Percentiles rank a stretch among this genome's conserved stretches.
Evolutionary conservation across 2,888 invertebrate species (phyloP).

Genomic region (Hyppa rectilinea): DNA sequence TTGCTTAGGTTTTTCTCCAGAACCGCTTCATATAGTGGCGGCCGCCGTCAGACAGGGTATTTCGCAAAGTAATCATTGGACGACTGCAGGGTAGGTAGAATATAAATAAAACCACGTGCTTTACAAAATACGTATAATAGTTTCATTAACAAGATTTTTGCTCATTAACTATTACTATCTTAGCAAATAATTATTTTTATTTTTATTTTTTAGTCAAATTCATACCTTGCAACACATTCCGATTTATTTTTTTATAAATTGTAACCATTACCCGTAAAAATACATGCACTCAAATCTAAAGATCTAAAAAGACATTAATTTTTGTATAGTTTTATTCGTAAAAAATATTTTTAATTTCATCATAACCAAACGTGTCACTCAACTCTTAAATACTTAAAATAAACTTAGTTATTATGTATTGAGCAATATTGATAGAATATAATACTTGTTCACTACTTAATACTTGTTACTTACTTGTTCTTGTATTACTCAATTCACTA

Average conservation of each 20-base stretch:
- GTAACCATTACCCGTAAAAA: conserved; percentile 43
- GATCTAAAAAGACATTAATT: not conserved
- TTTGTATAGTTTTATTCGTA: not conserved
- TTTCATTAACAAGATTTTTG: conserved; percentile 5
- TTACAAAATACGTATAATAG: conserved; percentile 8
- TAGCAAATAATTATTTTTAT: not conserved
- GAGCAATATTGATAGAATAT: conserved; percentile 26
- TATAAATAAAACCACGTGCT: conserved; percentile 13
- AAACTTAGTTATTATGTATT: conserved; percentile 11
- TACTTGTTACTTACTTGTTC: too few relatives aligned
- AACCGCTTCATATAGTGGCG: too few relatives aligned
- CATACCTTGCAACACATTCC: not conserved
- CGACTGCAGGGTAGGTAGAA: not conserved
- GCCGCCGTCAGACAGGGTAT: too few relatives aligned
- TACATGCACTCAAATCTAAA: not conserved
- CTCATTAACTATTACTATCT: not conserved
- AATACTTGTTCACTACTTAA: not conserved
- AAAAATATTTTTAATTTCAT: not conserved
- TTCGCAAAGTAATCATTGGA: too few relatives aligned
- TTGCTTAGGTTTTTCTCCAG: too few relatives aligned
- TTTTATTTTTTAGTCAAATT: not conserved
- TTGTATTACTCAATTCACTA: conserved; percentile 1
- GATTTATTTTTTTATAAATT: conserved; percentile 8
- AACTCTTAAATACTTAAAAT: conserved; percentile 1
- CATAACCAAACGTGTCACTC: not conserved